Evolutionary conservation across 2,113 vertebrate genomes (phyloP).

Genomic region (Pteropus alecto): DNA sequence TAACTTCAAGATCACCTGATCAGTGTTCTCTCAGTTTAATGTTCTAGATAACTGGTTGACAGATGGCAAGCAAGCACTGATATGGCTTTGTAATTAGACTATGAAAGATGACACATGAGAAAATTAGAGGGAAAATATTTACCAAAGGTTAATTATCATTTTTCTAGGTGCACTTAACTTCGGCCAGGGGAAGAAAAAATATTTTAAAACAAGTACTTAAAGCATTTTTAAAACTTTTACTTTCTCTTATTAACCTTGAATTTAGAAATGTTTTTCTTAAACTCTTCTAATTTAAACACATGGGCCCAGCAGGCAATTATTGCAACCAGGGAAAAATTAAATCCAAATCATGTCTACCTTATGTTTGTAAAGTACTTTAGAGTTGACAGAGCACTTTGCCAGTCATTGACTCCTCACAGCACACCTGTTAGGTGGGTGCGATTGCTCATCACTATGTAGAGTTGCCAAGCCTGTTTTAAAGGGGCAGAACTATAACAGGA

Average conservation of each 20-base stretch:
- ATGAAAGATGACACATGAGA: constrained; percentile 34
- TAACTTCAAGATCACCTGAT: constrained; percentile 44
- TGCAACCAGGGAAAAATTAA: background rate
- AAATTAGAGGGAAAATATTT: constrained; percentile 65
- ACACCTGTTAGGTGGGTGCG: background rate
- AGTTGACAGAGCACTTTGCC: background rate
- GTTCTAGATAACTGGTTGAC: constrained; percentile 49
- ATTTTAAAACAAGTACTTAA: constrained; percentile 20
- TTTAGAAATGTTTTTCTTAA: constrained; percentile 49
- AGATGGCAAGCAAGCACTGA: constrained; percentile 51
- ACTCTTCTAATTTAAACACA: background rate
- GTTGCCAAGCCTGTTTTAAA: background rate
- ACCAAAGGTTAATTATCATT: constrained; percentile 62
- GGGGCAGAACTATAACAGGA: background rate
- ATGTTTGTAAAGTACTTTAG: background rate
- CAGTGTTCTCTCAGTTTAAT: constrained; percentile 61
- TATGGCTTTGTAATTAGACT: constrained; percentile 51
- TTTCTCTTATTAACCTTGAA: constrained; percentile 23
- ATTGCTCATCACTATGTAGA: background rate
- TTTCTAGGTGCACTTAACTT: constrained; percentile 54
- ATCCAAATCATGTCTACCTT: background rate
- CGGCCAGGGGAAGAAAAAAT: background rate
- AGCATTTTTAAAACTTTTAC: background rate
- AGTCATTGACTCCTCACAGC: background rate
- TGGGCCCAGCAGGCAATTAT: background rate